Conservation (phyloP, 1,140 invertebrate genomes). For the Drosophila dunni region DNA sequence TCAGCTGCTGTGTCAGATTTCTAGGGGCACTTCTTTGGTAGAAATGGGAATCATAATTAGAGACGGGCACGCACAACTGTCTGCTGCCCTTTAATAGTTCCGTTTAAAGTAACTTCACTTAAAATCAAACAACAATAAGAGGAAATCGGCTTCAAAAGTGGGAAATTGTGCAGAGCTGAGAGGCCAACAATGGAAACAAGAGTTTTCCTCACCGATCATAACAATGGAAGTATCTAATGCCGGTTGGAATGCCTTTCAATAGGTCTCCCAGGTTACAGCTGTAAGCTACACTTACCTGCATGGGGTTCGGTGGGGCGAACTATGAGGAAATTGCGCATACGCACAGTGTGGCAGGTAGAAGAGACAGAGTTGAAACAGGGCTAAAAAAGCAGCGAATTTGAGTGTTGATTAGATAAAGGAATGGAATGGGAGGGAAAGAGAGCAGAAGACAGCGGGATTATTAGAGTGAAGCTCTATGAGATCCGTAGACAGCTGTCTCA, state of each 20-base stretch:
- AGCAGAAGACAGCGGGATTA: background rate
- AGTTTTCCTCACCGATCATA: background rate
- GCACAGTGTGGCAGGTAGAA: conserved; percentile 1
- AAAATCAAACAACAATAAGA: background rate
- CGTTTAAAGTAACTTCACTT: background rate
- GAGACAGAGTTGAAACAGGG: background rate
- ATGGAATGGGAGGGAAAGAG: background rate
- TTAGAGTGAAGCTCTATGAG: too few relatives aligned
- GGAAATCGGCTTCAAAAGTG: background rate
- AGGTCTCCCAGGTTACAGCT: background rate
- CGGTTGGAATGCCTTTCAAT: background rate
- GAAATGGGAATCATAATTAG: too few relatives aligned
- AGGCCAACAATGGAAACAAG: background rate
- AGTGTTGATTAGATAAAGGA: conserved; percentile 4
- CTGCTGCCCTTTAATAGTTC: too few relatives aligned
- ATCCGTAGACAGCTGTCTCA: conserved; percentile 16
- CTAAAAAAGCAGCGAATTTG: conserved; percentile 40
- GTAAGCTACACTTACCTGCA: background rate
- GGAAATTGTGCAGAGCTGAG: background rate
- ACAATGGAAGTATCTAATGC: conserved; percentile 2
- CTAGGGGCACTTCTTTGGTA: too few relatives aligned
- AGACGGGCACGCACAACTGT: too few relatives aligned
- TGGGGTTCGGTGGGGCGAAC: background rate
- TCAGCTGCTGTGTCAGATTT: background rate
- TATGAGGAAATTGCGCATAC: conserved; percentile 20